phyloP scores from a whole-genome alignment of 2,888 invertebrate species.

The Petrolisthes cinctipes region DNA sequence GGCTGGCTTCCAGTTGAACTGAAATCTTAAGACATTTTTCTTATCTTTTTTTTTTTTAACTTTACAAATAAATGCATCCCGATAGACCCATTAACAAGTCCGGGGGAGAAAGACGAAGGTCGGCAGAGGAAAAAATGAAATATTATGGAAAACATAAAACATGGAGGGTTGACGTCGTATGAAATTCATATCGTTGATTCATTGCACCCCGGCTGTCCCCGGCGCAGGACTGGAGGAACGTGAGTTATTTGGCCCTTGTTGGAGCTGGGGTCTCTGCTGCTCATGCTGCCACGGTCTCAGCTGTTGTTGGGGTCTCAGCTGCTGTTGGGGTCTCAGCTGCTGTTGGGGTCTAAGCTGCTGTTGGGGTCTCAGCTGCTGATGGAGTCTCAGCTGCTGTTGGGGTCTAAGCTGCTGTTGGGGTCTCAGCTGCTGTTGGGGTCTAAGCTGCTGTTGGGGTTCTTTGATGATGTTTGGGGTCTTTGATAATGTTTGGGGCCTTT shows the following conservation, averaged over 20 bases:
- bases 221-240: constrained; percentile 49
- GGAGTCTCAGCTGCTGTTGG: no score
- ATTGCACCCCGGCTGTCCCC: constrained; percentile 49
- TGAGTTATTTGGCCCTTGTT: constrained; percentile 53
- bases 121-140: constrained; percentile 53
- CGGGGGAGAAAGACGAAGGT: constrained; percentile 40
- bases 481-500: no score
- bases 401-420: not conserved
- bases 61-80: constrained; percentile 48
- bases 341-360: not conserved
- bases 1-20: constrained; percentile 20
- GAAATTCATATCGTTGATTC: constrained; percentile 62
- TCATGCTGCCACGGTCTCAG: not conserved
- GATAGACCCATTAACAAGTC: constrained; percentile 59
- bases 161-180: constrained; percentile 61
- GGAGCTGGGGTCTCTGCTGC: constrained; percentile 21
- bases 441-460: no score
- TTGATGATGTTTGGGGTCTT: no score
- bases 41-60: constrained; percentile 19
- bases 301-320: no score
- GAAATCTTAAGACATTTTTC: constrained; percentile 25
- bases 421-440: no score
- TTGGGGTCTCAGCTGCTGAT: no score
- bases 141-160: constrained; percentile 61
- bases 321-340: no score